phyloP scores from a whole-genome alignment of 1,140 invertebrate genomes.

The Lysiphlebus fabarum region DNA sequence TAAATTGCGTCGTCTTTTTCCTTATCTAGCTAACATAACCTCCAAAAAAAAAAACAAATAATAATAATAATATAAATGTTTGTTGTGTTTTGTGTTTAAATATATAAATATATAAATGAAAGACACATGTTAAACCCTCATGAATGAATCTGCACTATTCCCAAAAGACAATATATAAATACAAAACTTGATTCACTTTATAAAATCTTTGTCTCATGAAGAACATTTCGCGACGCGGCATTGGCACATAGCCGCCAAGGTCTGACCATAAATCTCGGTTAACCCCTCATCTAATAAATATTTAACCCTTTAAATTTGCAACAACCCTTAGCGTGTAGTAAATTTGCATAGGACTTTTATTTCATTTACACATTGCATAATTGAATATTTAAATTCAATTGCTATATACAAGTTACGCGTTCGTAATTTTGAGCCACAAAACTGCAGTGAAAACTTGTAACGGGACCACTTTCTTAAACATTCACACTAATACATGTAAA shows the following conservation, averaged over 20 bases:
- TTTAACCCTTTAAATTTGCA: conserved; percentile 59
- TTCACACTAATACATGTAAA: not conserved
- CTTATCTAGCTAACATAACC: no score
- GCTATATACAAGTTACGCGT: conserved; percentile 49
- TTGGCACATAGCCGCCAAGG: conserved; percentile 22
- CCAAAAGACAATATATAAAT: no score
- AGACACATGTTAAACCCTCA: no score
- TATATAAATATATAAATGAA: no score
- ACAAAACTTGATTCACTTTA: no score
- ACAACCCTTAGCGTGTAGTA: conserved; percentile 54
- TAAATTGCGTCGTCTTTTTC: no score
- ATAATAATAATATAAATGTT: no score
- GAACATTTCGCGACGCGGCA: not conserved
- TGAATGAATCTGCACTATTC: no score
- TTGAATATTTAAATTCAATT: conserved; percentile 62
- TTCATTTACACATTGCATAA: conserved; percentile 63
- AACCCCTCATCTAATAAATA: conserved; percentile 55
- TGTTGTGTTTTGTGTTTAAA: no score
- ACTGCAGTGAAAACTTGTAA: conserved; percentile 59
- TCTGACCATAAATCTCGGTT: conserved; percentile 52
- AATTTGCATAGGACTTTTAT: conserved; percentile 63
- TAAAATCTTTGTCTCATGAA: no score
- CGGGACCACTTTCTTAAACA: conserved; percentile 52
- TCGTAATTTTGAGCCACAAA: conserved; percentile 55
- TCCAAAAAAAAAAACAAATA: no score